phyloP scores from a whole-genome alignment of 1,140 invertebrate species.

The Drosophila parabipectinata region DNA sequence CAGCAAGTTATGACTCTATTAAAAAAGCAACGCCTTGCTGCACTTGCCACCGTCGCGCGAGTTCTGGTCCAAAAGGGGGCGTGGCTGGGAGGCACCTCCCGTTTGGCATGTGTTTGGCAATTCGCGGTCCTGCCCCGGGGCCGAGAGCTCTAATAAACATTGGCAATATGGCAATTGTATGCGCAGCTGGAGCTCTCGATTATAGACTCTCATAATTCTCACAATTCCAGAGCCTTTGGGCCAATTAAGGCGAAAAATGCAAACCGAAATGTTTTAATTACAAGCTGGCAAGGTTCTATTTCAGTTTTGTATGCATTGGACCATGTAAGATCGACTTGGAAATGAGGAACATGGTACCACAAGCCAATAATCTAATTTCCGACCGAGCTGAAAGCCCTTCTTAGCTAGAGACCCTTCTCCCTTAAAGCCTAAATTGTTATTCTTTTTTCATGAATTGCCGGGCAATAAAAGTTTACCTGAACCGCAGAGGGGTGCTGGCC shows the following conservation, averaged over 20 bases:
- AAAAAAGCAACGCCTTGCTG: conserved; percentile 75
- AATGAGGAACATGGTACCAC: conserved; percentile 24
- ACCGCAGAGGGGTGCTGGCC: conserved; percentile 22
- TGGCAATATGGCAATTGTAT: conserved; percentile 50
- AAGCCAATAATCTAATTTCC: conserved; percentile 51
- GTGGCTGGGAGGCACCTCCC: conserved; percentile 24
- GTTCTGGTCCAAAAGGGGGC: conserved; percentile 22
- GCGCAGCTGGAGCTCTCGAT: conserved; percentile 51
- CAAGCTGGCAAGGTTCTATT: conserved; percentile 30
- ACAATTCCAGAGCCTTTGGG: conserved; percentile 7
- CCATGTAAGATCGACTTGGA: conserved; percentile 19
- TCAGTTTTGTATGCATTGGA: conserved; percentile 2
- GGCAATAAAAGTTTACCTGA: conserved; percentile 52
- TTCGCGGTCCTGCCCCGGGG: conserved; percentile 20
- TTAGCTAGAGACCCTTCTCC: not conserved
- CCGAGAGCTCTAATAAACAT: conserved; percentile 42
- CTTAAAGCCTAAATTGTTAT: conserved; percentile 43
- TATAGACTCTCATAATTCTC: conserved; percentile 38
- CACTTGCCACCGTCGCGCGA: conserved; percentile 62
- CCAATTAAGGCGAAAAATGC: conserved; percentile 7
- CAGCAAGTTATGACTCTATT: conserved; percentile 81
- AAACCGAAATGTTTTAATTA: conserved; percentile 66
- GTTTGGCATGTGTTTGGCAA: conserved; percentile 42
- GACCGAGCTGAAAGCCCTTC: conserved; percentile 27
- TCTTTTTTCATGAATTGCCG: conserved; percentile 9